These are phyloP conservation scores for Ichneumoninae sp. DNA, from an alignment of 2,888 invertebrate genomes.

Conservation along the genomic window DNA sequence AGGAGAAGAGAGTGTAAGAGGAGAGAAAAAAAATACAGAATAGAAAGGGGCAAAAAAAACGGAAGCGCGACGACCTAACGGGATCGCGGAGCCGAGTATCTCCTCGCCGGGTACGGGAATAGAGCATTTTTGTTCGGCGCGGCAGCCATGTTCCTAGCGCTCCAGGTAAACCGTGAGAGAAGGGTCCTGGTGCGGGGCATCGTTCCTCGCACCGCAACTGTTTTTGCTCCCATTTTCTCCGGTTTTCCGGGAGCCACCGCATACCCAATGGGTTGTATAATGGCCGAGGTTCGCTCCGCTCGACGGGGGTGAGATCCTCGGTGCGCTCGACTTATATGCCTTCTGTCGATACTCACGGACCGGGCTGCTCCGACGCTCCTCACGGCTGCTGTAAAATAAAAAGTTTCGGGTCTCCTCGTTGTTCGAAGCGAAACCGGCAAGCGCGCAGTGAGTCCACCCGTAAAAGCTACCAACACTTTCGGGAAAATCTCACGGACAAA, in stretches of 20 bases:
- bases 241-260: constrained; percentile 76
- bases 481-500: constrained; percentile 2
- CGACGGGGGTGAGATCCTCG: constrained; percentile 68
- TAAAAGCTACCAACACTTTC: constrained; percentile 3
- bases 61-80: constrained; percentile 66
- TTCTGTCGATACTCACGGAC: constrained; percentile 70
- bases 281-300: constrained; percentile 75
- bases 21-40: constrained; percentile 37
- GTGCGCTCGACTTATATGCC: constrained; percentile 77
- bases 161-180: constrained; percentile 52
- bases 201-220: constrained; percentile 59
- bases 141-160: constrained; percentile 24
- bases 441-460: neutral
- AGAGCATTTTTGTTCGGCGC: constrained; percentile 58
- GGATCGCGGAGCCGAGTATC: constrained; percentile 54
- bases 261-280: constrained; percentile 68
- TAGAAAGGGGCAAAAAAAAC: constrained; percentile 53
- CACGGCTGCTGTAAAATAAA: constrained; percentile 62
- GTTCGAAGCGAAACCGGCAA: constrained; percentile 1
- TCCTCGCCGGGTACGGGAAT: constrained; percentile 46
- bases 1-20: constrained; percentile 16
- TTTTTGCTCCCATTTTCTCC: constrained; percentile 77
- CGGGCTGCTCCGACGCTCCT: constrained; percentile 32
- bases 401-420: constrained; percentile 56
- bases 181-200: constrained; percentile 59